Evolutionary conservation across 2,113 vertebrate species (phyloP), one percentile per base, ranked within the genome.

Genomic region (Dipodomys merriami): DNA sequence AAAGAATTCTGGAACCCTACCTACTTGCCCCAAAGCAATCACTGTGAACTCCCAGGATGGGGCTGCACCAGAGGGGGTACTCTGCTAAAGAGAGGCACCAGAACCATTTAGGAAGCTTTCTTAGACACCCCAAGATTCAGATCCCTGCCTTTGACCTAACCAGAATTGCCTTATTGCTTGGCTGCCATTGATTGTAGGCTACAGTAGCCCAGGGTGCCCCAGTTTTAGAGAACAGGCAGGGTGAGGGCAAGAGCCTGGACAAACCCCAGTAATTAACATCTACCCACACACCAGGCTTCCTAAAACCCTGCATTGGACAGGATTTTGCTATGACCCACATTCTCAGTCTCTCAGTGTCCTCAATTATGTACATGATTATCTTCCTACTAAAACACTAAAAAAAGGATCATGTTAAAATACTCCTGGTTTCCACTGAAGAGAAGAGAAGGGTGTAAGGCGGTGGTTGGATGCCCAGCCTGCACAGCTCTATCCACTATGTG

Each of bases 281-380:
- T 65, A 46, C 46, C 68, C 27, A 86, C 10, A 25, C 22, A 84
- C 11, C 44, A 86, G 44, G 53, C 49, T 90, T 95, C 90, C 84
- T 74, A 87, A 87, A 93, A 90, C 6, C 73, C 74, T 33, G 12
- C 20, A 89, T 72, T 62, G 81, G 46, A 77, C 78, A 91, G 30
- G 44, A 81, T 72, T 57, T 83, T 65, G 64, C 65, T 79, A 94
- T 88, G 94, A 96, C 78, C 93, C 67, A 82, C 60, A 76, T 95
- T 95, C 93, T 86, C 16, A 72, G 86, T 86, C 33, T 91, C 35
- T 35, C 15, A 92, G 46, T 82, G 83, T 81, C 86, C 95, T 96
- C 77, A 94, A 95, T 94, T 86, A 90, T 71, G 68, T 94, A 83
- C 3, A 5, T 91, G 83, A 72, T 57, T 7, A 77, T 76, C 57